Evolutionary conservation across 30 jellyfish, hydroid and myxozoan genomes (phyloP), one percentile per base, ranked within the genome.

Genomic region (Cassiopea xamachana): DNA sequence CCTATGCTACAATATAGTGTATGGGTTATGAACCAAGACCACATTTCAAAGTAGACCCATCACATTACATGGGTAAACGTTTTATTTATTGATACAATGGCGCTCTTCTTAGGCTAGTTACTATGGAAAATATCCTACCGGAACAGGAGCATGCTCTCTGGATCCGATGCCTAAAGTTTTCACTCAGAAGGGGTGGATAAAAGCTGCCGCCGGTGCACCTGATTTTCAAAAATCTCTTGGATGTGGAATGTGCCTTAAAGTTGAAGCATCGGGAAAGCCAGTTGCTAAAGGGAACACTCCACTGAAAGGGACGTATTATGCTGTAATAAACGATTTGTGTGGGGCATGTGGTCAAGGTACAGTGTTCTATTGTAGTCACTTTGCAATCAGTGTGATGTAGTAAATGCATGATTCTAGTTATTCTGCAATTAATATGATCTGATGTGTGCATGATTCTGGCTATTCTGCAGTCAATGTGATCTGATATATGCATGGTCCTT

Each of bases 151-250:
- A 1, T 92, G 97, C 44, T 78, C 88, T 16, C 51, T 92, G 62
- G 97, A 92, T 71, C 97, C 97, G 1, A 59, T 92, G 75, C 97
- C 97, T 1, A 70, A 79, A 6, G 87, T 92, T 16, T 79, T 12
- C 60, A 84, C 79, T 3, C 97, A 92, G 83, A 85, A 85, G 60
- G 91, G 91, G 15, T 92, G 97, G 97, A 84, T 85, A 51, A 92
- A 96, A 78, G 99, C 91, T 13, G 98, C 99, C 1, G 97, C 96
- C 8, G 98, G 99, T 2, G 88, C 82, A 80, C 87, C 85, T 1
- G 88, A 79, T 48, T 92, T 85, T 60, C 92, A 92, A 46, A 55
- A 79, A 18, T 84, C 94, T 10, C 80, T 92, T 1, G 92, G 94
- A 50, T 92, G 97, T 39, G 93, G 97, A 59, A 73, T 77, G 80